Evolutionary conservation across 92 coral and sea anemone species (phyloP), one percentile per base, ranked within the genome.

Genomic region (Blastomussa wellsi): DNA sequence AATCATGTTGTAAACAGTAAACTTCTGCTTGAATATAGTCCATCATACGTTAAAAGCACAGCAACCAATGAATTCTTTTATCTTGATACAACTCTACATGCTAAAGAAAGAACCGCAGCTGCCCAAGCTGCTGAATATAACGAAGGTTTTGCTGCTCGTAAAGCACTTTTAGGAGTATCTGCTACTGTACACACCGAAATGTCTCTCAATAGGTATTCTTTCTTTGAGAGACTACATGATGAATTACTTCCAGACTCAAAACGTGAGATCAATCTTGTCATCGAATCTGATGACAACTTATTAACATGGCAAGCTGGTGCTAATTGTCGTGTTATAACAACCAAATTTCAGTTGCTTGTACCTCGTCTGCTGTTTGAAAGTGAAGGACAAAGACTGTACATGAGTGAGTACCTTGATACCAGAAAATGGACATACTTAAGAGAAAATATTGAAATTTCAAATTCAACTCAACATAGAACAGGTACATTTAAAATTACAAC

Each of bases 291-390:
- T 22, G 67, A 0, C 0, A 77, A 77, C 53, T 78, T 1, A 64
- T 78, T 41, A n/a, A n/a, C n/a, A n/a, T 78, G 89, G 84, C 89
- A 78, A 32, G 84, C 78, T 1, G 89, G 67, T 0, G 89, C 26
- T 42, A 67, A 67, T 44, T 85, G 84, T 66, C 2, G 88, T 28
- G 57, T 85, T 1, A 28, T 85, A 0, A 26, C 76, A 6, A 39
- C 68, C 3, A 77, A 62, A 10, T 64, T 85, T 10, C 60, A 42
- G 20, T 62, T 85, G 5, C 24, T 74, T 55, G 83, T 85, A 0
- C 89, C 89, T 3, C 26, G 36, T 0, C 66, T 85, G 1, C 14
- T 51, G 1, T 85, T 85, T 67, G 78, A 76, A 0, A 15, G 78
- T 24, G 84, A 47, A 19, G 84, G 89, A 0, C 66, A 85, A 32